Conservation (phyloP, 2,113 vertebrate genomes). For the Puffinus mauretanicus region DNA sequence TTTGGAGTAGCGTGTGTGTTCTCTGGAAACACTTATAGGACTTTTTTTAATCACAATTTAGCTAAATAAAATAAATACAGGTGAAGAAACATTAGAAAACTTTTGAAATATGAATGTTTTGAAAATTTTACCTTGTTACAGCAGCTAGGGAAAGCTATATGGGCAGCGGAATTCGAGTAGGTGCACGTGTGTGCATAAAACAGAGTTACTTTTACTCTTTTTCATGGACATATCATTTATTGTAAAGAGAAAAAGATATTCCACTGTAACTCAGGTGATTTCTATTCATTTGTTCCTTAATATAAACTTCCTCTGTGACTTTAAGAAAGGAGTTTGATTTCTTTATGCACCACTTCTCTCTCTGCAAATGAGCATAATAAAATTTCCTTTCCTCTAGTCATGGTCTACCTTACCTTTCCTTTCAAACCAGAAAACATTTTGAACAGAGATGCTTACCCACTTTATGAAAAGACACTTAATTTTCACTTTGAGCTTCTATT, state of each 20-base stretch:
- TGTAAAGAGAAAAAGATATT: not conserved
- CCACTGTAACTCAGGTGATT: not conserved
- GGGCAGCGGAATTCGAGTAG: not conserved
- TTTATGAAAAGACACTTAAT: not conserved
- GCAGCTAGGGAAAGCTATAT: not conserved
- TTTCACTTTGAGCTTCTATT: not conserved
- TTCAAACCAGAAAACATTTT: not conserved
- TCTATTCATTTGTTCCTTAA: not conserved
- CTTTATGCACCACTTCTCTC: not conserved
- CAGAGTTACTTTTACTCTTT: not conserved
- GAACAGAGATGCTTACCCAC: not conserved
- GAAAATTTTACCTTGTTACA: not conserved
- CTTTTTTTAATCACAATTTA: not conserved
- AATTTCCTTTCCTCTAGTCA: not conserved
- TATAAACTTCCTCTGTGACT: not conserved
- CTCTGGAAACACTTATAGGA: constrained; percentile 1
- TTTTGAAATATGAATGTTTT: constrained; percentile 9
- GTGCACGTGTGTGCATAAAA: not conserved
- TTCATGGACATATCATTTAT: not conserved
- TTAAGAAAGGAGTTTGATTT: not conserved
- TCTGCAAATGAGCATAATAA: not conserved
- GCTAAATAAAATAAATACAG: not conserved
- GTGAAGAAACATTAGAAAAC: constrained; percentile 3
- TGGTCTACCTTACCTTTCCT: not conserved
- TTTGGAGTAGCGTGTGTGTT: constrained; percentile 19